A percentile compares a stretch with the other conserved stretches of the same genome.
These are phyloP conservation scores for Rhamphomyia laevipes DNA, from an alignment of 2,888 invertebrate species.

Conservation along the genomic window DNA sequence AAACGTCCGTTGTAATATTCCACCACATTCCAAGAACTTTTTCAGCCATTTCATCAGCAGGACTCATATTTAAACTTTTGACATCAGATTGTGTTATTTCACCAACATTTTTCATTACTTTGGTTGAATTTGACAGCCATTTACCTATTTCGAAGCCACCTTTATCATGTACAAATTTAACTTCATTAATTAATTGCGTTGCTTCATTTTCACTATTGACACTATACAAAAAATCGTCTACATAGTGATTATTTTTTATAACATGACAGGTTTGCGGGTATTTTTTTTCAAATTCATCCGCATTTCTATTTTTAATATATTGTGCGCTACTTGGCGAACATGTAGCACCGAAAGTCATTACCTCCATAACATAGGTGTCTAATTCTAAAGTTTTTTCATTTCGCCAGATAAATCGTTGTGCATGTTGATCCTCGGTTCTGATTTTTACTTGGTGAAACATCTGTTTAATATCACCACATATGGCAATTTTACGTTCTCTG, in stretches of 20 bases:
- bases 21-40: no score
- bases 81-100: conserved; percentile 12
- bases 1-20: no score
- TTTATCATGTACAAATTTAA: conserved; percentile 7
- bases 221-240: no score
- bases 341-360: conserved; percentile 19
- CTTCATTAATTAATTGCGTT: conserved; percentile 3
- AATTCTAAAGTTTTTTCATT: conserved; percentile 6
- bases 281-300: conserved; percentile 2
- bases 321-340: conserved; percentile 18
- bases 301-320: conserved; percentile 17
- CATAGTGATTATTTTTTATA: no score
- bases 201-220: conserved; percentile 4
- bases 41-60: conserved; percentile 5
- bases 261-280: no score
- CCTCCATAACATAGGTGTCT: conserved; percentile 16
- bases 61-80: conserved; percentile 11
- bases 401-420: conserved; percentile 20
- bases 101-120: not conserved
- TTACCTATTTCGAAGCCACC: no score
- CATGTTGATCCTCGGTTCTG: conserved; percentile 19
- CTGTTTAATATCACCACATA: conserved; percentile 23
- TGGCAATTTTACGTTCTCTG: conserved; percentile 23
- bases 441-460: conserved; percentile 22
- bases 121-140: no score